Conservation (phyloP, 2,113 vertebrate genomes). For the Naja naja region DNA sequence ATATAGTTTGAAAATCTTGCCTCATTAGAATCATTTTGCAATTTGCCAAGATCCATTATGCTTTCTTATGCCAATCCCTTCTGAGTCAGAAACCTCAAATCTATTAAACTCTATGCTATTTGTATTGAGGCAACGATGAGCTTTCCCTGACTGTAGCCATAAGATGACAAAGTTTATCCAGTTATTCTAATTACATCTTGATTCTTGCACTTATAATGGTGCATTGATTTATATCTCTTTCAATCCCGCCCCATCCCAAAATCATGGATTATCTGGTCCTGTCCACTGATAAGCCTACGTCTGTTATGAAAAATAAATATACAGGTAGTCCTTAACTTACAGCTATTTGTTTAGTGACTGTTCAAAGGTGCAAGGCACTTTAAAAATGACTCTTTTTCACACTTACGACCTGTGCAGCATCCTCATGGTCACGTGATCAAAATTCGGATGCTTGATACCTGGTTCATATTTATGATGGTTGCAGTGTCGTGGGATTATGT, state of each 20-base stretch:
- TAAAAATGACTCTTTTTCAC: not conserved
- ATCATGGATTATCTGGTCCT: not conserved
- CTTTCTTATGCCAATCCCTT: constrained; percentile 45
- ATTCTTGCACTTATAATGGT: constrained; percentile 41
- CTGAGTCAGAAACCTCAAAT: constrained; percentile 48
- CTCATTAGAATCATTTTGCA: constrained; percentile 54
- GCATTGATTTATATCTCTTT: constrained; percentile 19
- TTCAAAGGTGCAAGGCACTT: not conserved
- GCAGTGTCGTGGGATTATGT: not conserved
- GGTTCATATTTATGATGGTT: not conserved
- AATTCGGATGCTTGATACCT: not conserved
- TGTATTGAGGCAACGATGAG: constrained; percentile 24
- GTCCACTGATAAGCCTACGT: not conserved
- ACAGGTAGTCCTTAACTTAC: not conserved
- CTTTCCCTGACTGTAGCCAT: constrained; percentile 22
- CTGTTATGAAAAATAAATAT: not conserved
- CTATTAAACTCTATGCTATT: constrained; percentile 23
- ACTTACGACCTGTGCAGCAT: not conserved
- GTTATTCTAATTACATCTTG: constrained; percentile 36
- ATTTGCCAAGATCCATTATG: constrained; percentile 30
- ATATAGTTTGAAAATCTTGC: constrained; percentile 43
- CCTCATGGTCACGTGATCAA: not conserved
- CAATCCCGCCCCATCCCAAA: not conserved
- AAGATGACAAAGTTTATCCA: constrained; percentile 44
- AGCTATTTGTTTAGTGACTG: not conserved